phyloP scores from a whole-genome alignment of 2,797 vertebrate genomes.

The Rhynchotus rufescens region DNA sequence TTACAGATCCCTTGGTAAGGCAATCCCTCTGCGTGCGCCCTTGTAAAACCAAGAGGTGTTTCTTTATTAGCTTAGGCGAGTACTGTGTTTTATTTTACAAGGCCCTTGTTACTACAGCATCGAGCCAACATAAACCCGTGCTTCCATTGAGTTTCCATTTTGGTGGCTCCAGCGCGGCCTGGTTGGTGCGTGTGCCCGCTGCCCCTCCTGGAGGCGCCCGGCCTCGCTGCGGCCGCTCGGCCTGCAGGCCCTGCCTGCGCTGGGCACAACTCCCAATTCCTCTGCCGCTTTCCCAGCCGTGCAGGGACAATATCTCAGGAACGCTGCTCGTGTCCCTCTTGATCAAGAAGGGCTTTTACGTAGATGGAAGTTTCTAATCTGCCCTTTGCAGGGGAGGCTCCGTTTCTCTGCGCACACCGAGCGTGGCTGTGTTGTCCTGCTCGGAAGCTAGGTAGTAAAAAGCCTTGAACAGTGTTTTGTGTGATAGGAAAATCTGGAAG shows the following conservation, averaged over 20 bases:
- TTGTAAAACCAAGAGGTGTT: too few species aligned
- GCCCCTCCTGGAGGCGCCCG: conserved; percentile 37
- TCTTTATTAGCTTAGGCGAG: background rate
- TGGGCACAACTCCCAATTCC: background rate
- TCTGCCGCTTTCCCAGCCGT: background rate
- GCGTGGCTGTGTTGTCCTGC: background rate
- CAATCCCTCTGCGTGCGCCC: background rate
- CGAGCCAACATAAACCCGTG: background rate
- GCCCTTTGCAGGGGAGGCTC: background rate
- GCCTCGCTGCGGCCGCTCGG: background rate
- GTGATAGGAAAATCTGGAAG: background rate
- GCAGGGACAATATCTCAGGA: background rate
- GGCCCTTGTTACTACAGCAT: background rate
- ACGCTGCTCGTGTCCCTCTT: background rate
- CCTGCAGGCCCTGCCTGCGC: too few species aligned
- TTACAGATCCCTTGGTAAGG: background rate
- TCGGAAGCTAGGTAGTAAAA: background rate
- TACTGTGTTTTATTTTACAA: background rate
- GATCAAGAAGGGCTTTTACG: background rate
- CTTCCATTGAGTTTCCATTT: background rate
- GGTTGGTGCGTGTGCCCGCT: conserved; percentile 16
- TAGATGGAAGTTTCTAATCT: background rate
- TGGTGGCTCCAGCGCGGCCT: background rate
- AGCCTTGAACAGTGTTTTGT: background rate
- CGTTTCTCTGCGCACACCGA: background rate